Evolutionary conservation across 2,113 vertebrate species (phyloP), one percentile per base, ranked within the genome.

Genomic region (Riparia riparia): DNA sequence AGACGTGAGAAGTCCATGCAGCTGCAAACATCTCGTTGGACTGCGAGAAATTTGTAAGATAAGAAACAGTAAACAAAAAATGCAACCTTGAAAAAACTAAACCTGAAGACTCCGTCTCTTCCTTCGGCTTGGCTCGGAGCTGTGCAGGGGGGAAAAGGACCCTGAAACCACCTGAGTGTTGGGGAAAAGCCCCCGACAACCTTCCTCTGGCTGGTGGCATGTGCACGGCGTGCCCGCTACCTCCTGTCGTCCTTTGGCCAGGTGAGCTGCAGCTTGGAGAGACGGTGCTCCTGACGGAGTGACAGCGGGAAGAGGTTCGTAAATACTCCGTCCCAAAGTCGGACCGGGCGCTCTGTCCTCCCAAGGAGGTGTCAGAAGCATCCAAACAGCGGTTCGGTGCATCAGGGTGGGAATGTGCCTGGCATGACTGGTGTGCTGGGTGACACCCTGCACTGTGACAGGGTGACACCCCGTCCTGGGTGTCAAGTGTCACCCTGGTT

Each of bases 181-280:
- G n/a, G n/a, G n/a, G n/a, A n/a, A n/a, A n/a, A n/a, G n/a, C n/a
- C n/a, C n/a, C n/a, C n/a, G n/a, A n/a, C n/a, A n/a, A 7, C 19
- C 6, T 66, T 86, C 58, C 89, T 56, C 57, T 69, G 44, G 15
- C 41, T 47, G 9, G 42, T 17, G 13, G 24, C 56, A 17, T 4
- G 26, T 5, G 32, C 39, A 63, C 17, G 63, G 47, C 9, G 31
- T 4, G 14, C 20, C 51, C 0, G 0, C 31, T 26, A 18, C 49
- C 72, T 76, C 41, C 32, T 39, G 9, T 28, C n/a, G 31, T 15
- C 16, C 68, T 58, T 64, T 39, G 39, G 41, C 19, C 44, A 69
- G 34, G 61, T 71, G 34, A 90, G 32, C 57, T 86, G 17, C 60
- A 49, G 29, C 21, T 37, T 1, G 37, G 57, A 82, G 20, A 71